A percentile compares a stretch with the other conserved stretches of the same genome.
phyloP scores from a whole-genome alignment of 2,888 invertebrate species.

The Thecophora atra region DNA sequence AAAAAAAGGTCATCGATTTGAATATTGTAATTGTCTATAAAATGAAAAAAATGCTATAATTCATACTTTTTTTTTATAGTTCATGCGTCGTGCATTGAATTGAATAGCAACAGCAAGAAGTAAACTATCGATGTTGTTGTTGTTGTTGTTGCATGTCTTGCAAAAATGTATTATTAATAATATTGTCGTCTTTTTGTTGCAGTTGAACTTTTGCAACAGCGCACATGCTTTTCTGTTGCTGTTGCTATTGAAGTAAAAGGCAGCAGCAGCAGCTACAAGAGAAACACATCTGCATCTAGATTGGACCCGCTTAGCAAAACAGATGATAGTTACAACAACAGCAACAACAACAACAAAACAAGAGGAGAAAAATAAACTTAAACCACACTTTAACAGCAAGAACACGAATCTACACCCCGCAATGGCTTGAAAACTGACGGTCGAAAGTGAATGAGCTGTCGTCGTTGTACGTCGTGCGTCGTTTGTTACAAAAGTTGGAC shows the following conservation, averaged over 20 bases:
- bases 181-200: no score
- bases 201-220: no score
- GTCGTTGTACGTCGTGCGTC: background rate
- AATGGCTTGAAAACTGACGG: background rate
- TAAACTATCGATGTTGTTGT: background rate
- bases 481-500: no score
- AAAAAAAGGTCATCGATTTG: background rate
- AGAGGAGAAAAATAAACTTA: no score
- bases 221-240: background rate
- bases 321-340: background rate
- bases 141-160: background rate
- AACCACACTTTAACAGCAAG: no score
- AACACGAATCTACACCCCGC: background rate
- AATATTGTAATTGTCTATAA: no score
- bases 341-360: background rate
- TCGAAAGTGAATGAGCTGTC: slow-evolving; percentile 3
- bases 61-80: no score
- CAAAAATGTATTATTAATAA: no score
- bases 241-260: background rate
- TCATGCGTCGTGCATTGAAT: no score
- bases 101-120: no score
- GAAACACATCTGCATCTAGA: background rate
- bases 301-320: background rate
- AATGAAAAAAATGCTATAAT: no score
- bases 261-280: background rate